Conservation (phyloP, 2,797 vertebrate genomes). For the Sebastes taczanowskii region DNA sequence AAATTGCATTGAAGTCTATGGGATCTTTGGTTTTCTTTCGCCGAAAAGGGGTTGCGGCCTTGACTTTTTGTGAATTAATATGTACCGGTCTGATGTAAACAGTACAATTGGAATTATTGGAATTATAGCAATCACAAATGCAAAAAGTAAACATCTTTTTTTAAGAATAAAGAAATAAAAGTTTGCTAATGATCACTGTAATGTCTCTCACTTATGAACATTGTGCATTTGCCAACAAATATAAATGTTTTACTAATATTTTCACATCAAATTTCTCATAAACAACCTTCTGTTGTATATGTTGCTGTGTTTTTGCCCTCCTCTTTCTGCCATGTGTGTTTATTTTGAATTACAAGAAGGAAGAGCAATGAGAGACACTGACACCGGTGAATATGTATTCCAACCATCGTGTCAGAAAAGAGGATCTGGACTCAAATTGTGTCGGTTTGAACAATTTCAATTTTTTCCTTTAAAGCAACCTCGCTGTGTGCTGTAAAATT, state of each 20-base stretch:
- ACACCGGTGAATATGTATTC: background rate
- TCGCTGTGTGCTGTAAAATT: background rate
- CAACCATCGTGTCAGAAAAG: background rate
- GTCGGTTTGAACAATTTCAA: background rate
- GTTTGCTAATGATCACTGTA: background rate
- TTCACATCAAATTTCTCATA: background rate
- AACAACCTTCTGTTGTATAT: background rate
- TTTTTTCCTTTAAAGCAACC: background rate
- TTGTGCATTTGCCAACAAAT: background rate
- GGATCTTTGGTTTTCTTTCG: too few relatives aligned
- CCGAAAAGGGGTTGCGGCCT: too few relatives aligned
- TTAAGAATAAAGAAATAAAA: background rate
- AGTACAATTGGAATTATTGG: background rate
- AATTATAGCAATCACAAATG: background rate
- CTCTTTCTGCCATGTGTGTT: background rate
- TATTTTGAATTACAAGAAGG: background rate
- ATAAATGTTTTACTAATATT: background rate
- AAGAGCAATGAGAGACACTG: background rate
- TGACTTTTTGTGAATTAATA: too few relatives aligned
- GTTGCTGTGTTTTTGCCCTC: background rate
- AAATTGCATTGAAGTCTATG: too few relatives aligned
- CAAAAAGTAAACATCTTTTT: background rate
- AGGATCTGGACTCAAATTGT: background rate
- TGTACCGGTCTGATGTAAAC: background rate
- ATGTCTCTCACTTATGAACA: background rate